Evolutionary conservation across 2,113 vertebrate species (phyloP).

Genomic region (Antechinus stuartii): DNA sequence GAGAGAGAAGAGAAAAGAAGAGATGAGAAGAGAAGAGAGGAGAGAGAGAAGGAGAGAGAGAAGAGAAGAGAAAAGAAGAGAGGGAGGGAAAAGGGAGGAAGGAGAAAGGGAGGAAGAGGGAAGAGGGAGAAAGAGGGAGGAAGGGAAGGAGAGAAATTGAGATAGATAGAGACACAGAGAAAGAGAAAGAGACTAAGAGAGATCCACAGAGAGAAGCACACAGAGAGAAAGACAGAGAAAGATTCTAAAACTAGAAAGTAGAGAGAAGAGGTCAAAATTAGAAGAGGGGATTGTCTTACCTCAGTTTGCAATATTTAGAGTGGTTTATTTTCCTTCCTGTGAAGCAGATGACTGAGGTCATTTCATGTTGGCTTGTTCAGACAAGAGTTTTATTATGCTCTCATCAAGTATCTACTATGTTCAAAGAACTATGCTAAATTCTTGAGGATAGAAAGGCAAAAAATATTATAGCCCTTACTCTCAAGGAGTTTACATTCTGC

Average conservation of each 20-base stretch:
- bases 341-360: neutral
- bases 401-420: neutral
- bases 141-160: neutral
- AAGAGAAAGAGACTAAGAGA: no score
- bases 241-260: neutral
- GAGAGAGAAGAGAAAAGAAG: no score
- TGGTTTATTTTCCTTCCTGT: neutral
- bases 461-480: neutral
- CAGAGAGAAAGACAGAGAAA: no score
- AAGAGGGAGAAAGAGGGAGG: neutral
- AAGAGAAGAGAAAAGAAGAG: neutral
- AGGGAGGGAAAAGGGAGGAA: no score
- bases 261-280: neutral
- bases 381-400: neutral
- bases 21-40: no score
- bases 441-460: neutral
- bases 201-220: no score
- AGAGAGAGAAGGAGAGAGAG: neutral
- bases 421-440: neutral
- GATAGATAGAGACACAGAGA: no score
- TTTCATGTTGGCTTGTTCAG: neutral
- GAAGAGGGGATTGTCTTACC: neutral
- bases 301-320: neutral
- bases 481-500: neutral
- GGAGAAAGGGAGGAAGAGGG: no score